A percentile compares a stretch with the other conserved stretches of the same genome.
These are phyloP conservation scores for Chlorops oryzae DNA, from an alignment of 1,140 invertebrate genomes.

Conservation along the genomic window DNA sequence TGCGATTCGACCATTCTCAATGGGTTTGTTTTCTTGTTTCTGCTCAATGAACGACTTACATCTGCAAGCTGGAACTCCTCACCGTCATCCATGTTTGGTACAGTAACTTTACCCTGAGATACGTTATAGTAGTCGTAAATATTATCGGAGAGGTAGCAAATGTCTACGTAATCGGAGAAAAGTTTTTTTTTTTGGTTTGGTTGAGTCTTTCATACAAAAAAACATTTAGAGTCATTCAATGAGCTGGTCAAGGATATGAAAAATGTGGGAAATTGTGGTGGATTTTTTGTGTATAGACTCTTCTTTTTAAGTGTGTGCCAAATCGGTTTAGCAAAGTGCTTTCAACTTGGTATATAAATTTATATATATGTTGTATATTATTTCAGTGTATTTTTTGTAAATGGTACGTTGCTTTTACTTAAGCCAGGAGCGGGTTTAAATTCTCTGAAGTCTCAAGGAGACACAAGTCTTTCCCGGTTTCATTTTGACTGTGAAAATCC, in stretches of 20 bases:
- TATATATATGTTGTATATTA: constrained; percentile 1
- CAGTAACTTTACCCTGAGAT: constrained; percentile 94
- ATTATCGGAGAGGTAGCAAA: constrained; percentile 77
- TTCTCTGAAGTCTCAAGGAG: too few relatives aligned
- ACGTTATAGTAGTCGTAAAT: constrained; percentile 89
- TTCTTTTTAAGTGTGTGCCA: too few relatives aligned
- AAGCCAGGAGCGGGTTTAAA: constrained; percentile 41
- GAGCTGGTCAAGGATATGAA: constrained; percentile 3
- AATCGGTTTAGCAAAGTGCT: too few relatives aligned
- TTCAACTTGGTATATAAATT: background rate
- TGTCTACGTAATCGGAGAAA: constrained; percentile 57
- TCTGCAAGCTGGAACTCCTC: constrained; percentile 89
- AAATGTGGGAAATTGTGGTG: constrained; percentile 7
- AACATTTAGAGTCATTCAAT: too few relatives aligned
- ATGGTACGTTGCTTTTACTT: too few relatives aligned
- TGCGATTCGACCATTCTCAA: too few relatives aligned
- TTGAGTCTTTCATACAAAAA: background rate
- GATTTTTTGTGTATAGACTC: constrained; percentile 6
- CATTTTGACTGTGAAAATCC: too few relatives aligned
- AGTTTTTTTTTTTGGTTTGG: too few relatives aligned
- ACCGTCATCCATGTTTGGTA: constrained; percentile 92
- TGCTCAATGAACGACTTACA: too few relatives aligned
- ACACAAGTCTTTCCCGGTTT: too few relatives aligned
- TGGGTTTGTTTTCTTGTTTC: too few relatives aligned
- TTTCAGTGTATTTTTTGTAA: constrained; percentile 5